A percentile compares a stretch with the other conserved stretches of the same genome.
These are phyloP conservation scores for Nymphalis urticae DNA, from an alignment of 2,888 invertebrate species.

Conservation along the genomic window DNA sequence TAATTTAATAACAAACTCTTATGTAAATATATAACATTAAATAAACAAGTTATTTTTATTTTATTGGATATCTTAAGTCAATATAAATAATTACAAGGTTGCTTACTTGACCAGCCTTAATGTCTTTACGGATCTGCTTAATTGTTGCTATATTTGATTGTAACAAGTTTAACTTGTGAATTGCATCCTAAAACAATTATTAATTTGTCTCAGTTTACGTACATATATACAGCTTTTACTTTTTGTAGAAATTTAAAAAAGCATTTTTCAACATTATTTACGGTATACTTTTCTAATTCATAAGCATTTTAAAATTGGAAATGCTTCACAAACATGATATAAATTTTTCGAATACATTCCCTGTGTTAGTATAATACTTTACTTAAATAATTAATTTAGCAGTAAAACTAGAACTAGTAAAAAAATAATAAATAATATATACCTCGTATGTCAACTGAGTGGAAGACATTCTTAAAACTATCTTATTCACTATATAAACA, in stretches of 20 bases:
- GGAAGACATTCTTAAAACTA: constrained; percentile 61
- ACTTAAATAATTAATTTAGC: background rate
- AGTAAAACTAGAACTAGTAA: background rate
- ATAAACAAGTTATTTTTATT: no score
- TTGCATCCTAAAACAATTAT: constrained; percentile 82
- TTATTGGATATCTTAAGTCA: background rate
- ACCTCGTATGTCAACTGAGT: constrained; percentile 65
- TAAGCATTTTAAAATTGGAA: no score
- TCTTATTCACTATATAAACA: constrained; percentile 53
- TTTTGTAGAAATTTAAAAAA: background rate
- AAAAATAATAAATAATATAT: constrained; percentile 32
- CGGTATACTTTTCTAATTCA: no score
- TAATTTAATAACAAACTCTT: no score
- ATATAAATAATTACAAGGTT: constrained; percentile 9
- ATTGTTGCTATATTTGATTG: constrained; percentile 87
- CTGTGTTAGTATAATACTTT: background rate
- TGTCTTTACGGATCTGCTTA: constrained; percentile 69
- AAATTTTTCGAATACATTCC: no score
- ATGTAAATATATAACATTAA: no score
- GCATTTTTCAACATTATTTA: no score
- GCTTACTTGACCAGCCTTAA: constrained; percentile 65
- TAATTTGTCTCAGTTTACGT: background rate
- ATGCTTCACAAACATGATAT: no score
- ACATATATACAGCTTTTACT: background rate
- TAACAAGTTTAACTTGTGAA: constrained; percentile 84